A percentile compares a stretch with the other conserved stretches of the same genome.
These are phyloP conservation scores for Platerodrilus igneus DNA, from an alignment of 2,888 invertebrate species.

Conservation along the genomic window DNA sequence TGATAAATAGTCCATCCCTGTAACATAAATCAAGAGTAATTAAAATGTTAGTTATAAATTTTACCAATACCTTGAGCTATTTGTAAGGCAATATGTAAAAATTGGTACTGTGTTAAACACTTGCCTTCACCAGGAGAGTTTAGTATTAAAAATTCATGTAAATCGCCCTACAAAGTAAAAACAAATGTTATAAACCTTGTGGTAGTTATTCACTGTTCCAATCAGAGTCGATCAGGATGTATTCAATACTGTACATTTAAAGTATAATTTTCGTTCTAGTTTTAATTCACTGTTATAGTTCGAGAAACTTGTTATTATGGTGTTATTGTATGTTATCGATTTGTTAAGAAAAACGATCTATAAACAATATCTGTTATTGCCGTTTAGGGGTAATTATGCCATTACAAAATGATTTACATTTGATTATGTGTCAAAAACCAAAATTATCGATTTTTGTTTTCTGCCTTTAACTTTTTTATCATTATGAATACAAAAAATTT, in stretches of 20 bases:
- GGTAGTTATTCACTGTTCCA: not conserved
- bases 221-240: not conserved
- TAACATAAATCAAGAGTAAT: constrained; percentile 42
- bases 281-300: too few relatives aligned
- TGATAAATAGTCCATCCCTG: constrained; percentile 81
- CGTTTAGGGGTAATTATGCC: too few relatives aligned
- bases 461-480: too few relatives aligned
- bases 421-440: too few relatives aligned
- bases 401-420: too few relatives aligned
- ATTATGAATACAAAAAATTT: too few relatives aligned
- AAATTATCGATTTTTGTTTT: too few relatives aligned
- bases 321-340: too few relatives aligned
- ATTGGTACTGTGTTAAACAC: constrained; percentile 74
- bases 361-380: too few relatives aligned
- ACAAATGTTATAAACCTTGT: constrained; percentile 12
- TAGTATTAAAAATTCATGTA: constrained; percentile 91
- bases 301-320: too few relatives aligned
- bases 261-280: not conserved
- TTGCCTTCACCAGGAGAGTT: constrained; percentile 84
- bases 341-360: too few relatives aligned
- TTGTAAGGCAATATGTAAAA: constrained; percentile 86
- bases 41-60: constrained; percentile 1
- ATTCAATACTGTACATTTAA: too few relatives aligned
- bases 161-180: constrained; percentile 75
- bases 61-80: constrained; percentile 60